Conservation (phyloP, 2,888 invertebrate genomes). For the Perdita meconis region DNA sequence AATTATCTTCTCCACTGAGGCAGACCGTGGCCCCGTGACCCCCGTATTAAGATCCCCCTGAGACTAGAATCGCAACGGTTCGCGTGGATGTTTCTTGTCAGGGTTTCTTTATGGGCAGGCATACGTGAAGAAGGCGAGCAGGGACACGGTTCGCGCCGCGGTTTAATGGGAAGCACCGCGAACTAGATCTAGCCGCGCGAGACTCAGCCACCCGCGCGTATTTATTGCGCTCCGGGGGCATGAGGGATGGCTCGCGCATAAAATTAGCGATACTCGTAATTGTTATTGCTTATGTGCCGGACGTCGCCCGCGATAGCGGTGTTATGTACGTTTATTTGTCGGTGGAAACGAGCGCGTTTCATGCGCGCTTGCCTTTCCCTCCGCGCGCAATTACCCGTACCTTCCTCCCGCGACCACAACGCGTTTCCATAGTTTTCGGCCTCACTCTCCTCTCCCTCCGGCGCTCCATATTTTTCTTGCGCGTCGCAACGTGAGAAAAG, state of each 20-base stretch:
- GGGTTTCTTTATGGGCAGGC: slow-evolving; percentile 23
- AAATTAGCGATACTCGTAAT: slow-evolving; percentile 79
- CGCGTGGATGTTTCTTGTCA: slow-evolving; percentile 18
- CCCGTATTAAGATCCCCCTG: background rate
- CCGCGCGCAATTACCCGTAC: slow-evolving; percentile 41
- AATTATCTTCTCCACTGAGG: no score
- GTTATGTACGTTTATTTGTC: slow-evolving; percentile 57
- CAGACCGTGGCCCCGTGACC: background rate
- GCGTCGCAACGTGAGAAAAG: slow-evolving; percentile 7
- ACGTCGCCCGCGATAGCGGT: slow-evolving; percentile 62
- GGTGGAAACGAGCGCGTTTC: slow-evolving; percentile 58
- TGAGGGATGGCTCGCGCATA: slow-evolving; percentile 80
- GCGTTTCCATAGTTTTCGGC: slow-evolving; percentile 10
- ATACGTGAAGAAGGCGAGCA: slow-evolving; percentile 43
- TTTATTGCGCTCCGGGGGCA: slow-evolving; percentile 73
- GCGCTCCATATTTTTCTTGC: background rate
- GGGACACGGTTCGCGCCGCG: slow-evolving; percentile 80
- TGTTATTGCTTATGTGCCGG: slow-evolving; percentile 79
- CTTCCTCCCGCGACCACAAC: slow-evolving; percentile 12
- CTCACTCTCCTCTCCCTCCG: no score
- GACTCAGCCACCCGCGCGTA: slow-evolving; percentile 66
- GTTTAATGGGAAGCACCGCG: slow-evolving; percentile 77
- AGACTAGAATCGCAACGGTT: background rate
- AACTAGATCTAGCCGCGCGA: slow-evolving; percentile 75
- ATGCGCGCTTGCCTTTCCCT: slow-evolving; percentile 67